Conservation (phyloP, 2,797 vertebrate species). For the Phylloscopus collybita region DNA sequence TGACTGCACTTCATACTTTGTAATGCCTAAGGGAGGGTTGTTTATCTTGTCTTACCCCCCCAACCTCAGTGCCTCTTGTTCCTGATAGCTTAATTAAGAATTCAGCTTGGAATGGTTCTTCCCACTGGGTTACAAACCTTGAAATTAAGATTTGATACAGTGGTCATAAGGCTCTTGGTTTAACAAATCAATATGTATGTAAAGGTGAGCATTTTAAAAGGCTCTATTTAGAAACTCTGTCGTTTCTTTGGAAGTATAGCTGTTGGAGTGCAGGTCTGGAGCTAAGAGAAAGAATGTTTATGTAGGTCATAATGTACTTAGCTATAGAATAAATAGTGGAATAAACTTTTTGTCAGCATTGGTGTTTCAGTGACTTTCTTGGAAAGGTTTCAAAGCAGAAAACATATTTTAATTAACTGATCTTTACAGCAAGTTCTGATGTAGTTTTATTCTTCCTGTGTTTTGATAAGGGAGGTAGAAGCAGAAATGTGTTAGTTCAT, state of each 20-base stretch:
- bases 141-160: slow-evolving; percentile 65
- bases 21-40: slow-evolving; percentile 33
- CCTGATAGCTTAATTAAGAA: slow-evolving; percentile 72
- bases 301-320: neutral
- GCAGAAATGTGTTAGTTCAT: neutral
- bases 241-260: neutral
- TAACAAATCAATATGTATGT: slow-evolving; percentile 16
- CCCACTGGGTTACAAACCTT: slow-evolving; percentile 65
- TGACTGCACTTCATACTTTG: slow-evolving; percentile 55
- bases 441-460: neutral
- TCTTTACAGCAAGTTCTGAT: neutral
- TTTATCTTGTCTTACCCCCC: slow-evolving; percentile 60
- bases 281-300: neutral
- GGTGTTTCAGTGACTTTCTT: neutral
- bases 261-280: neutral
- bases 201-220: slow-evolving; percentile 44
- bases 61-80: slow-evolving; percentile 55
- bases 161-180: slow-evolving; percentile 50
- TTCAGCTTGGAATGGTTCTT: slow-evolving; percentile 56
- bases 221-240: neutral
- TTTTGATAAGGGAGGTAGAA: neutral
- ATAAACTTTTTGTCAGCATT: neutral
- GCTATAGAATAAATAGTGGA: neutral
- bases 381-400: neutral
- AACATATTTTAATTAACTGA: neutral